Conservation (phyloP, 2,888 invertebrate species). For the Galeruca laticollis region DNA sequence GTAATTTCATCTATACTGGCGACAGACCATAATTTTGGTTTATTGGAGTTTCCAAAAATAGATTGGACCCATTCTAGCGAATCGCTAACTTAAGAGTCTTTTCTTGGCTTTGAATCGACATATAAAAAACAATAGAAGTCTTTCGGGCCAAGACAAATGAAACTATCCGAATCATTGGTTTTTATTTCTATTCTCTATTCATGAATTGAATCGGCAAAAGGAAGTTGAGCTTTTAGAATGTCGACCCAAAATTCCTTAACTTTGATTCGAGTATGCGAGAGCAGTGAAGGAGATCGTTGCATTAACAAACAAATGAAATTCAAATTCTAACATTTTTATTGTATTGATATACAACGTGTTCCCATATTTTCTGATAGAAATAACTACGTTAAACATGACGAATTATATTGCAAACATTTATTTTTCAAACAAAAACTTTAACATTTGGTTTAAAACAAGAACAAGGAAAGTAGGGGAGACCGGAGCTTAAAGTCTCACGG, state of each 20-base stretch:
- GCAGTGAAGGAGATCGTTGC: not conserved
- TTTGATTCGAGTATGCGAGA: slow-evolving; percentile 25
- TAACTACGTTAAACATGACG: too few species aligned
- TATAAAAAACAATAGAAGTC: slow-evolving; percentile 59
- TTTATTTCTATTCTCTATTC: slow-evolving; percentile 65
- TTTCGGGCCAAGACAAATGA: slow-evolving; percentile 56
- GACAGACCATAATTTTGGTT: slow-evolving; percentile 64
- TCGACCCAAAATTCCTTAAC: slow-evolving; percentile 40
- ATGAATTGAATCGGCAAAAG: slow-evolving; percentile 60
- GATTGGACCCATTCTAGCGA: slow-evolving; percentile 64
- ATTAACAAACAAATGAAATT: slow-evolving; percentile 29
- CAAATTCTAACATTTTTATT: not conserved
- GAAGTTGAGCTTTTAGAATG: slow-evolving; percentile 53
- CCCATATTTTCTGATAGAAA: too few species aligned
- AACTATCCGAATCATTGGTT: slow-evolving; percentile 64
- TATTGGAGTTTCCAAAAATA: slow-evolving; percentile 60
- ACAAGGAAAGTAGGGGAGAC: too few species aligned
- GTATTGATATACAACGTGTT: not conserved
- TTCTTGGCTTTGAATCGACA: slow-evolving; percentile 53
- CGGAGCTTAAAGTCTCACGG: too few species aligned
- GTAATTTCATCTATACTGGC: slow-evolving; percentile 62
- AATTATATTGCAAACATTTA: too few species aligned
- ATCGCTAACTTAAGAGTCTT: slow-evolving; percentile 61
- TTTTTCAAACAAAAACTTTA: too few species aligned
- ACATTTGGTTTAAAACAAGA: too few species aligned